A percentile compares a stretch with the other conserved stretches of the same genome.
phyloP scores from a whole-genome alignment of 2,113 vertebrate species.

The Stegostoma tigrinum region DNA sequence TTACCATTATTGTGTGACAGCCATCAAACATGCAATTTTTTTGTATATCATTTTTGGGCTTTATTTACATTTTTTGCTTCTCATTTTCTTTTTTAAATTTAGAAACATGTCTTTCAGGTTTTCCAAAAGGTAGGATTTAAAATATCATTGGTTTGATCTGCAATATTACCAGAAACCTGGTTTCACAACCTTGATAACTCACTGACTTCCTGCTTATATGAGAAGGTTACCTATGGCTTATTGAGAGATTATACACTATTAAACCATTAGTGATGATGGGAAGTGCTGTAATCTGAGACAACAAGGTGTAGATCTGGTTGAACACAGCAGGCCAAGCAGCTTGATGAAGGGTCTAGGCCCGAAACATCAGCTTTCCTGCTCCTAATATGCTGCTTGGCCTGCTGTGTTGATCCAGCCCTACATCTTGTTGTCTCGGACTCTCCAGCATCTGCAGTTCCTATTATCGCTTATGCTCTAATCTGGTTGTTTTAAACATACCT shows the following conservation, averaged over 20 bases:
- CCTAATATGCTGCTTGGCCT: too few species aligned
- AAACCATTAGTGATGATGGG: not conserved
- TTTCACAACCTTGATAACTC: slow-evolving; percentile 67
- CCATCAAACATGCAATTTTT: slow-evolving; percentile 29
- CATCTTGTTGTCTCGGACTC: too few species aligned
- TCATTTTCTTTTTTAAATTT: slow-evolving; percentile 72
- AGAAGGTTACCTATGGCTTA: slow-evolving; percentile 56
- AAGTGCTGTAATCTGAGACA: slow-evolving; percentile 30
- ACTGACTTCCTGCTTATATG: slow-evolving; percentile 64
- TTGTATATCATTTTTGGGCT: slow-evolving; percentile 44
- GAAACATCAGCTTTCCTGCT: too few species aligned
- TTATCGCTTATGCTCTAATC: too few species aligned
- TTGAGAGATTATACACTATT: slow-evolving; percentile 45
- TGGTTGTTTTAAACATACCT: slow-evolving; percentile 50
- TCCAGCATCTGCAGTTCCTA: too few species aligned
- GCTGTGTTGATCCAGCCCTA: too few species aligned
- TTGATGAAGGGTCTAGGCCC: too few species aligned
- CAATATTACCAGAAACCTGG: slow-evolving; percentile 65
- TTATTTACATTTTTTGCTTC: slow-evolving; percentile 61
- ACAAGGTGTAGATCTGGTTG: too few species aligned
- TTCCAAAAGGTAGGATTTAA: slow-evolving; percentile 99
- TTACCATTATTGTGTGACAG: slow-evolving; percentile 17
- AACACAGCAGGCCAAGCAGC: too few species aligned
- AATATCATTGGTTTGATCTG: slow-evolving; percentile 58
- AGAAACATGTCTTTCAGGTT: slow-evolving; percentile 99